phyloP scores from a whole-genome alignment of 2,113 vertebrate species.

The Tamias sibiricus region DNA sequence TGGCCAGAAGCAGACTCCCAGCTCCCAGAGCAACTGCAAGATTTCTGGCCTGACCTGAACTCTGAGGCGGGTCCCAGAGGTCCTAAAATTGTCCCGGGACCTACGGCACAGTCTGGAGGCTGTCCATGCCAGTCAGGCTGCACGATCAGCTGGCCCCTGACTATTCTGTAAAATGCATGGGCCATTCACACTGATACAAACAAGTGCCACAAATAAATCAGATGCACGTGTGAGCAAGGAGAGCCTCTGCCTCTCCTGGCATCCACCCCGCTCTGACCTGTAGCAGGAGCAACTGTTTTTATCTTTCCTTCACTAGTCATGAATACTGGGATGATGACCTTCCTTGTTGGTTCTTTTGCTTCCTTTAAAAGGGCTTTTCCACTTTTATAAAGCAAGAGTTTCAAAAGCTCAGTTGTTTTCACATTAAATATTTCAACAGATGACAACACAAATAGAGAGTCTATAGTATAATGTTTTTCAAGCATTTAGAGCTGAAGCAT shows the following conservation, averaged over 20 bases:
- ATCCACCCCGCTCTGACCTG: not conserved
- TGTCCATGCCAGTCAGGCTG: not conserved
- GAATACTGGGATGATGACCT: not conserved
- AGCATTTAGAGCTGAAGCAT: not conserved
- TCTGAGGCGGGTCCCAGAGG: not conserved
- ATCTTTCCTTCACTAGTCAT: not conserved
- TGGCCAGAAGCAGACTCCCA: slow-evolving; percentile 20
- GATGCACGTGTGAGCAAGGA: not conserved
- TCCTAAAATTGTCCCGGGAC: not conserved
- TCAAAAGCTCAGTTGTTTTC: slow-evolving; percentile 4
- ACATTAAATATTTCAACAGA: not conserved
- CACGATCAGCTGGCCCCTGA: not conserved
- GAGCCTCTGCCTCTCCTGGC: not conserved
- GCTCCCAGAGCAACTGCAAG: not conserved
- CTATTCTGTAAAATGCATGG: not conserved
- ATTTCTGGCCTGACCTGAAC: slow-evolving; percentile 62
- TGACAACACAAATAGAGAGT: not conserved
- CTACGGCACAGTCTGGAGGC: slow-evolving; percentile 27
- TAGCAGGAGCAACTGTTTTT: not conserved
- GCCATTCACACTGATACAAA: not conserved
- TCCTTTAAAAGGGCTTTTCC: not conserved
- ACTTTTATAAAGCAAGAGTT: slow-evolving; percentile 33
- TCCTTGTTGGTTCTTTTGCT: not conserved
- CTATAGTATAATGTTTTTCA: not conserved
- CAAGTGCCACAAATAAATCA: not conserved